Percentiles rank a stretch among this genome's conserved stretches.
phyloP scores from a whole-genome alignment of 2,888 invertebrate species.

The Hirtodrosophila trivittata region DNA sequence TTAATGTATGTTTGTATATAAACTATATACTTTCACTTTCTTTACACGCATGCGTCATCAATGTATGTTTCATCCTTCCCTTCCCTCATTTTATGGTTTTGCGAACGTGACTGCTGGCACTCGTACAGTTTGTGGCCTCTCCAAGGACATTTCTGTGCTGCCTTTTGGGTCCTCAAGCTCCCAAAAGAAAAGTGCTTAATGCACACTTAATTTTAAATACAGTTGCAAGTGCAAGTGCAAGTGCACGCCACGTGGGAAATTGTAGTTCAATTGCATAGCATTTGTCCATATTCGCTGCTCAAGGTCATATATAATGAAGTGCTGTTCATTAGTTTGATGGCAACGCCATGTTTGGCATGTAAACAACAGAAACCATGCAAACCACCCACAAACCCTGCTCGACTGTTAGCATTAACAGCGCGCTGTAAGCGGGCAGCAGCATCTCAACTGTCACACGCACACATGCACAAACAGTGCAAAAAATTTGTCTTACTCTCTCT shows the following conservation, averaged over 20 bases:
- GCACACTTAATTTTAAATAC: slow-evolving; percentile 12
- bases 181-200: slow-evolving; percentile 18
- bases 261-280: slow-evolving; percentile 39
- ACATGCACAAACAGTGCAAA: slow-evolving; percentile 6
- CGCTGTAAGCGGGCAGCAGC: slow-evolving; percentile 46
- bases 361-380: slow-evolving; percentile 16
- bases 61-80: slow-evolving; percentile 15
- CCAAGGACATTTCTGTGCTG: slow-evolving; percentile 3
- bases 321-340: slow-evolving; percentile 44
- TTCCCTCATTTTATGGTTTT: slow-evolving; percentile 3
- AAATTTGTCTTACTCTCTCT: slow-evolving; percentile 15
- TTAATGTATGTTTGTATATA: slow-evolving; percentile 7
- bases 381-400: slow-evolving; percentile 1
- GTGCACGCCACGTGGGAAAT: slow-evolving; percentile 25
- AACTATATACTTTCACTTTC: slow-evolving; percentile 67
- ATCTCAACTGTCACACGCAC: slow-evolving; percentile 1
- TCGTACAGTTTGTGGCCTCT: slow-evolving; percentile 35
- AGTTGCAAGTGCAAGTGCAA: slow-evolving; percentile 15
- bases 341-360: slow-evolving; percentile 24
- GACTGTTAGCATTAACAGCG: slow-evolving; percentile 47
- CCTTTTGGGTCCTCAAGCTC: slow-evolving; percentile 3
- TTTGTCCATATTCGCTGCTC: slow-evolving; percentile 6
- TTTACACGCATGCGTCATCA: slow-evolving; percentile 58
- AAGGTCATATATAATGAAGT: slow-evolving; percentile 49
- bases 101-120: slow-evolving; percentile 31